These are phyloP conservation scores for Sycobia sp. DNA, from an alignment of 1,140 invertebrate genomes.

Conservation along the genomic window DNA sequence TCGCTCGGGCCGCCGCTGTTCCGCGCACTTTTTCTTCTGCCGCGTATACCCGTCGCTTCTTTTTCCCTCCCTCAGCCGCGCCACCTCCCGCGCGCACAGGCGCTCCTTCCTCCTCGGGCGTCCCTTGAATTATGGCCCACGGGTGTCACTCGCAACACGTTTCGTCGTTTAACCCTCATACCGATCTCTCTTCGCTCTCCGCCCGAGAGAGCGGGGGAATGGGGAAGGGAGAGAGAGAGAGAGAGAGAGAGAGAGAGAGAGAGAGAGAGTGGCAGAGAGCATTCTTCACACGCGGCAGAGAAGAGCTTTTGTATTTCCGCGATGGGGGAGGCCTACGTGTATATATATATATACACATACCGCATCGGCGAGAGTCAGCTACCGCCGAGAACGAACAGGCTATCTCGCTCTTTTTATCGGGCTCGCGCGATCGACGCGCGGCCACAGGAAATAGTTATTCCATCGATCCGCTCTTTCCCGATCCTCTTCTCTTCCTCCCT, in stretches of 20 bases:
- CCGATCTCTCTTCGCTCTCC: slow-evolving; percentile 38
- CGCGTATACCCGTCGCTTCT: no score
- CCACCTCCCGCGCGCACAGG: no score
- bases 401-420: slow-evolving; percentile 42
- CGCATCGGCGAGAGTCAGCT: slow-evolving; percentile 40
- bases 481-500: neutral
- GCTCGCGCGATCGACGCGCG: slow-evolving; percentile 42
- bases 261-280: slow-evolving; percentile 31
- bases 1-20: slow-evolving; percentile 32
- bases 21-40: slow-evolving; percentile 13
- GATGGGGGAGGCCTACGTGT: slow-evolving; percentile 39
- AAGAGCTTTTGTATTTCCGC: slow-evolving; percentile 51
- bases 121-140: slow-evolving; percentile 54
- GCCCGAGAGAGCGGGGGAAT: no score
- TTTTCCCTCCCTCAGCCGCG: slow-evolving; percentile 4
- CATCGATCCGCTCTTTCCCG: slow-evolving; percentile 20
- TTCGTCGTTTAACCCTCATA: slow-evolving; percentile 61
- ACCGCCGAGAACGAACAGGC: slow-evolving; percentile 38
- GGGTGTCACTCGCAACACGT: slow-evolving; percentile 60
- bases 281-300: no score
- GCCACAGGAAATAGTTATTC: slow-evolving; percentile 39
- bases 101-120: slow-evolving; percentile 1
- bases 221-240: no score
- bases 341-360: no score
- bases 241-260: neutral